Percentiles rank a stretch among this genome's conserved stretches.
phyloP scores from a whole-genome alignment of 2,797 vertebrate genomes.

The Anguilla pacifica region DNA sequence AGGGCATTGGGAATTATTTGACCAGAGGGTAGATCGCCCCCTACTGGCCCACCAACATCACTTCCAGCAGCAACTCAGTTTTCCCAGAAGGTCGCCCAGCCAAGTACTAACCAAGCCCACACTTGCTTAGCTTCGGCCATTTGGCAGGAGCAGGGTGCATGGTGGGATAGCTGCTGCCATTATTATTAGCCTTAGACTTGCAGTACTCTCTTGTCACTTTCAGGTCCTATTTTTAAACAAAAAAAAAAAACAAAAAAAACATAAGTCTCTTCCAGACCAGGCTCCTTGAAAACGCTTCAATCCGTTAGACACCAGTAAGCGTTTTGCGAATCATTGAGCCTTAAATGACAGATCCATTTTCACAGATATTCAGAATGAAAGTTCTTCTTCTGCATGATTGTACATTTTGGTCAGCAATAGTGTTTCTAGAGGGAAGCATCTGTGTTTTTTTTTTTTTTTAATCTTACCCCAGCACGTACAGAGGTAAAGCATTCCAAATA shows the following conservation, averaged over 20 bases:
- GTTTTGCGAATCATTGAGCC: not conserved
- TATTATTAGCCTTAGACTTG: not conserved
- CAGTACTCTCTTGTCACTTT: not conserved
- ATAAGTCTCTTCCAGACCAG: not conserved
- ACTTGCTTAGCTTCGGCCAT: no score
- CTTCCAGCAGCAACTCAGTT: no score
- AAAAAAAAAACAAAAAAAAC: not conserved
- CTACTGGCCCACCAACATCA: no score
- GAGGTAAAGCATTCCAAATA: not conserved
- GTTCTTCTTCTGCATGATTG: not conserved
- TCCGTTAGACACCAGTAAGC: not conserved
- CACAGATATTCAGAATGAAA: not conserved
- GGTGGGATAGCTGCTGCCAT: no score
- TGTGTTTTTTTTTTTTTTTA: not conserved
- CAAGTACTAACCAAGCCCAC: no score
- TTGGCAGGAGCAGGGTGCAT: no score
- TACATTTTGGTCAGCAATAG: not conserved
- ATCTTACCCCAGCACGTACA: not conserved
- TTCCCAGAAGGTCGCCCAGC: no score
- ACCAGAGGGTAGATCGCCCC: no score
- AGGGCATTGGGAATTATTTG: no score
- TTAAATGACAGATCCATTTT: not conserved
- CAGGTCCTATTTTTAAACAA: not conserved
- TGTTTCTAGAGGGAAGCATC: not conserved
- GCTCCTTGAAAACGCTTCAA: not conserved